Evolutionary conservation across 2,113 vertebrate species (phyloP).

Genomic region (Columba janthina): DNA sequence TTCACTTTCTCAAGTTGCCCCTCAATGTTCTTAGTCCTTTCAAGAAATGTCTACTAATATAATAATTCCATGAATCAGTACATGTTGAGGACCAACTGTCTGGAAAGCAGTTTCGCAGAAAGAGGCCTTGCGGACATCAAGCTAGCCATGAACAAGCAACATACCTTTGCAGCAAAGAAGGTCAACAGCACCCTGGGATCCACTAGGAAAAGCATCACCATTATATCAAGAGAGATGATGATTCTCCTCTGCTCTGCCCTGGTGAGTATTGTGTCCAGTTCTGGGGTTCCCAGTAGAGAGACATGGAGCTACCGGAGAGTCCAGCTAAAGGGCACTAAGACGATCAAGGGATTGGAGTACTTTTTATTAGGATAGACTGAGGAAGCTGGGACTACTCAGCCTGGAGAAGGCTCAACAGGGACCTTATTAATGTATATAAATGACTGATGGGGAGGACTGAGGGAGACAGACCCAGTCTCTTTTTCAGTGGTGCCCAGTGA

Average conservation of each 20-base stretch:
- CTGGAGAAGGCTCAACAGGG: neutral
- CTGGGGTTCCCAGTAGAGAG: neutral
- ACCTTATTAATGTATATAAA: neutral
- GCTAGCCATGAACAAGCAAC: neutral
- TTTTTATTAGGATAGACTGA: neutral
- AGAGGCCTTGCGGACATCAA: neutral
- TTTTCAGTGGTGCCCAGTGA: neutral
- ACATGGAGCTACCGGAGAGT: neutral
- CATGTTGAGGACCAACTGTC: accelerated
- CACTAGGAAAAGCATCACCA: neutral
- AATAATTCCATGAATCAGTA: neutral
- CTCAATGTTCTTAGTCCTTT: neutral
- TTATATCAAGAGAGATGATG: neutral
- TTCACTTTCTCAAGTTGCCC: neutral
- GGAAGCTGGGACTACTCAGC: neutral
- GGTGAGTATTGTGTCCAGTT: neutral
- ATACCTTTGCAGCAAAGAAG: neutral
- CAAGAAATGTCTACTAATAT: neutral
- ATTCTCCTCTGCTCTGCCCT: neutral
- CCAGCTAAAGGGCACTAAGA: neutral
- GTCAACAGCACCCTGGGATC: neutral
- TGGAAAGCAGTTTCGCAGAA: neutral
- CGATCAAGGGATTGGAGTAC: neutral
- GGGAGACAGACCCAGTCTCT: neutral
- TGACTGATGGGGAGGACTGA: neutral